phyloP scores from a whole-genome alignment of 2,797 vertebrate genomes.

The Sebastes steindachneri region DNA sequence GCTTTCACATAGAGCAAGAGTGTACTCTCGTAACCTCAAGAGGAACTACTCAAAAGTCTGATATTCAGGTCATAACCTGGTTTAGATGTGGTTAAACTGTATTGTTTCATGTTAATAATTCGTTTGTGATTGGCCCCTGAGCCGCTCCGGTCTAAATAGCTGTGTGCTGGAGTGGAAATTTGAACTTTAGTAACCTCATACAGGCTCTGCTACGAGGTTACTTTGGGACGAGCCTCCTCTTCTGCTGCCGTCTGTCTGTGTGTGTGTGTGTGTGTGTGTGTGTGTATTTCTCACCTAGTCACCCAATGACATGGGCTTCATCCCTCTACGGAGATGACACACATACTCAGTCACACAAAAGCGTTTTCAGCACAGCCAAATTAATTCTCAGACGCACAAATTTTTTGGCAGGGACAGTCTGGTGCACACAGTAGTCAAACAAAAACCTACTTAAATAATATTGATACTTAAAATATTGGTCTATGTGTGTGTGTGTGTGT shows the following conservation, averaged over 20 bases:
- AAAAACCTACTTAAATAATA: neutral
- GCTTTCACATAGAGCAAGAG: neutral
- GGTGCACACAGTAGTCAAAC: neutral
- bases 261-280: neutral
- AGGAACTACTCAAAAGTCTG: neutral
- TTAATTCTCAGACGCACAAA: neutral
- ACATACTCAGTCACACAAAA: conserved; percentile 23
- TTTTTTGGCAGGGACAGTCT: neutral
- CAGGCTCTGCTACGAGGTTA: conserved; percentile 57
- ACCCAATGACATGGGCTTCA: conserved; percentile 6
- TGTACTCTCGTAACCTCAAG: neutral
- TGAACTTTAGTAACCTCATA: conserved; percentile 72
- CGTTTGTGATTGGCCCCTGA: neutral
- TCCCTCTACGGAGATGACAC: conserved; percentile 25
- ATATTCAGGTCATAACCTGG: neutral
- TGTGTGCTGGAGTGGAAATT: conserved; percentile 17
- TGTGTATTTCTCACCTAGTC: conserved; percentile 27
- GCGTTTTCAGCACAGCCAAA: neutral
- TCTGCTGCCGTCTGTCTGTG: neutral
- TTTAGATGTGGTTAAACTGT: neutral
- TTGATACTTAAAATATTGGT: neutral
- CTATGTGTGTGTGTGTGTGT: neutral
- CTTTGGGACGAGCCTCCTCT: conserved; percentile 27
- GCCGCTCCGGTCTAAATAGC: conserved; percentile 17
- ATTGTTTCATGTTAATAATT: neutral